phyloP scores from a whole-genome alignment of 2,113 vertebrate genomes.

The Charina bottae region DNA sequence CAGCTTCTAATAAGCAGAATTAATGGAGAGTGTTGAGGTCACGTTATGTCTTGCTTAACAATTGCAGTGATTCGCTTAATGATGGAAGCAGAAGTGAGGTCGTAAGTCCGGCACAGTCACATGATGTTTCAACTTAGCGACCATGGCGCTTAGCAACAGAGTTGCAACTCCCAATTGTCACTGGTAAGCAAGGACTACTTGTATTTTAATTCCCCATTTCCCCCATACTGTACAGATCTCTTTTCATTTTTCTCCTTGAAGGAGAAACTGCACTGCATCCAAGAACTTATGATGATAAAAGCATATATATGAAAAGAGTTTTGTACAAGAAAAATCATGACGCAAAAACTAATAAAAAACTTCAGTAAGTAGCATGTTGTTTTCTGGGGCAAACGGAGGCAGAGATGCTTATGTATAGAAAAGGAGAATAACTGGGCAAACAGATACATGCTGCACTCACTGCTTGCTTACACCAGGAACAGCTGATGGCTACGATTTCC shows the following conservation, averaged over 20 bases:
- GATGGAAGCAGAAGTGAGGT: background rate
- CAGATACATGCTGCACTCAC: slow-evolving; percentile 74
- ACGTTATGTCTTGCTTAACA: background rate
- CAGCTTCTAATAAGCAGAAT: background rate
- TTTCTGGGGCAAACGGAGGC: background rate
- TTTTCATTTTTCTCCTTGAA: background rate
- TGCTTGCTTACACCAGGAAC: slow-evolving; percentile 98
- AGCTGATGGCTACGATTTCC: slow-evolving; percentile 98
- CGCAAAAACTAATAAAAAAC: background rate
- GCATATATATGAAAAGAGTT: background rate
- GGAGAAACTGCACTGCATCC: background rate
- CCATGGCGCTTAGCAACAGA: background rate
- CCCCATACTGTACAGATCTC: background rate
- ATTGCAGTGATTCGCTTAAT: background rate
- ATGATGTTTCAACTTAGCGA: background rate
- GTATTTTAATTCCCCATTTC: background rate
- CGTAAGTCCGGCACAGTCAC: background rate
- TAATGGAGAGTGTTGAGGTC: background rate
- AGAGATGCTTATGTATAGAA: background rate
- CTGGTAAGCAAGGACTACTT: background rate
- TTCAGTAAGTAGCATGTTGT: background rate
- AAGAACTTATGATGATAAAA: background rate
- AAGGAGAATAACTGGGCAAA: background rate
- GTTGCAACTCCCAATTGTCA: background rate
- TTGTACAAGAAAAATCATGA: background rate